phyloP scores from a whole-genome alignment of 2,113 vertebrate genomes.

The Eurypyga helias region DNA sequence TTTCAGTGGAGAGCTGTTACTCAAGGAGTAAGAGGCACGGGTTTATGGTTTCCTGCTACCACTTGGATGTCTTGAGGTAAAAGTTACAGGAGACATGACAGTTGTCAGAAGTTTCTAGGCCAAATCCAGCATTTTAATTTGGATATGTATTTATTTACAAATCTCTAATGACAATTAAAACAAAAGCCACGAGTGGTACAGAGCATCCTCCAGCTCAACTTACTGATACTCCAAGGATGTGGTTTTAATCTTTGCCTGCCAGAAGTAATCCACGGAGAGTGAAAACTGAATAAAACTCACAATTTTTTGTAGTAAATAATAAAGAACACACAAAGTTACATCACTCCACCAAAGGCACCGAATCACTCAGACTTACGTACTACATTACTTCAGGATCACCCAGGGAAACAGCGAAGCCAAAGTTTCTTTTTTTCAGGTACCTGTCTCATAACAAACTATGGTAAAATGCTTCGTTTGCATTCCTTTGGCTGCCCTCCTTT shows the following conservation, averaged over 20 bases:
- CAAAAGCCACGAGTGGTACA: not conserved
- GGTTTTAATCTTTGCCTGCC: not conserved
- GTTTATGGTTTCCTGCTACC: not conserved
- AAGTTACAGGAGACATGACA: not conserved
- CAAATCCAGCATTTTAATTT: not conserved
- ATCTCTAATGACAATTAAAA: not conserved
- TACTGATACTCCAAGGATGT: rapidly evolving
- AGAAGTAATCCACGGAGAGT: not conserved
- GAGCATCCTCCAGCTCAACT: not conserved
- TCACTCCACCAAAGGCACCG: not conserved
- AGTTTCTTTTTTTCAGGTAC: not conserved
- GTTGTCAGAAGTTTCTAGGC: not conserved
- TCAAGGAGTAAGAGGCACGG: not conserved
- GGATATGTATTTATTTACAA: not conserved
- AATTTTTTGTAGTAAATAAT: not conserved
- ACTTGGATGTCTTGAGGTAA: not conserved
- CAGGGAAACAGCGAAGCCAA: not conserved
- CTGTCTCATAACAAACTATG: not conserved
- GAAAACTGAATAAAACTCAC: not conserved
- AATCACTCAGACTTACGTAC: not conserved
- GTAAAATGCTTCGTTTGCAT: not conserved
- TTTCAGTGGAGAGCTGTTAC: not conserved
- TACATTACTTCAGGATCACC: not conserved
- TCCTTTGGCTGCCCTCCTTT: not conserved
- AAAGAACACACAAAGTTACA: not conserved